Conservation (phyloP, 1,140 invertebrate genomes). For the Amphibalanus amphitrite region DNA sequence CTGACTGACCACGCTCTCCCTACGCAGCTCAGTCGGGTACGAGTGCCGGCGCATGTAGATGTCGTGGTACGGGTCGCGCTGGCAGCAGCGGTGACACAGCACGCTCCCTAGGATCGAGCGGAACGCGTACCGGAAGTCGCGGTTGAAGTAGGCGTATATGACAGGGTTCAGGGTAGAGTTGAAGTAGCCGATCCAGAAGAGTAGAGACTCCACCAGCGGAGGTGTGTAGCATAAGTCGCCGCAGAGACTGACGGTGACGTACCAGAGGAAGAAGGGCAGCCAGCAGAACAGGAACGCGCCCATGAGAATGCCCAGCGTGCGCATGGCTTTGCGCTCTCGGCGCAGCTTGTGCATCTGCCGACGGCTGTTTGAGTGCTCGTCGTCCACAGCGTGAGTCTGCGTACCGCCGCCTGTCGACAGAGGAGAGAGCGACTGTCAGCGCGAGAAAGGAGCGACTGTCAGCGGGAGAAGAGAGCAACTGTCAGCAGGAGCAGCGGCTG, state of each 20-base stretch:
- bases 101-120: slow-evolving; percentile 53
- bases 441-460: too few species aligned
- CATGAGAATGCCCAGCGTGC: slow-evolving; percentile 89
- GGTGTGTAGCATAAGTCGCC: slow-evolving; percentile 53
- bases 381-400: not conserved
- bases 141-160: slow-evolving; percentile 96
- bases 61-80: slow-evolving; percentile 7
- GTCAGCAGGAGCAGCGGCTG: too few species aligned
- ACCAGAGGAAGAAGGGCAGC: slow-evolving; percentile 90
- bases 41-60: not conserved
- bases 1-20: slow-evolving; percentile 1
- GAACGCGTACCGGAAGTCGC: slow-evolving; percentile 94
- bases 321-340: slow-evolving; percentile 77
- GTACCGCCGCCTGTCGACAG: not conserved
- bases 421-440: not conserved
- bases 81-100: slow-evolving; percentile 5
- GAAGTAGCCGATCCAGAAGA: slow-evolving; percentile 96
- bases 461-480: too few species aligned
- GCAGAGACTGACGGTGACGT: slow-evolving; percentile 63
- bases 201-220: slow-evolving; percentile 60
- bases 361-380: not conserved
- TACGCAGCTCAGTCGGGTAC: not conserved
- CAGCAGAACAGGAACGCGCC: slow-evolving; percentile 82
- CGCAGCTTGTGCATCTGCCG: slow-evolving; percentile 48
- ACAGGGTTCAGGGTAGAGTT: slow-evolving; percentile 84